phyloP scores from a whole-genome alignment of 2,888 invertebrate species.

The Cerastis rubricosa region DNA sequence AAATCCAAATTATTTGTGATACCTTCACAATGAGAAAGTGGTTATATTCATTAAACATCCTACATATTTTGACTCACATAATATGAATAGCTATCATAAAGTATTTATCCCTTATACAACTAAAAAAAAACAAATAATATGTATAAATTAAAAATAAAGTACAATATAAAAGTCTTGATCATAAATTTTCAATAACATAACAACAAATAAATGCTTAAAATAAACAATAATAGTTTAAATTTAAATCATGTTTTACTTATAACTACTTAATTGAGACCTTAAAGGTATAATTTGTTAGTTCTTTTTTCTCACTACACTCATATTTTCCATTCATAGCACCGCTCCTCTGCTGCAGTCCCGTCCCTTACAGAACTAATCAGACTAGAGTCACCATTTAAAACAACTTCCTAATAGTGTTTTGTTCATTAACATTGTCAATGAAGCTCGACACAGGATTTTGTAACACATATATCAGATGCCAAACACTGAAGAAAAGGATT shows the following conservation, averaged over 20 bases:
- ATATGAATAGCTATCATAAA: not conserved
- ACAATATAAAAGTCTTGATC: constrained; percentile 20
- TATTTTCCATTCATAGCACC: constrained; percentile 21
- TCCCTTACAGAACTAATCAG: constrained; percentile 39
- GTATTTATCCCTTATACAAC: not conserved
- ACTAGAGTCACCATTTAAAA: constrained; percentile 51
- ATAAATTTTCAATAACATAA: constrained; percentile 17
- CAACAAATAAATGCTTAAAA: constrained; percentile 13
- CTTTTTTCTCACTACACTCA: constrained; percentile 12
- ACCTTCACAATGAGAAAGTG: not conserved
- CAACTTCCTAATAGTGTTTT: constrained; percentile 29
- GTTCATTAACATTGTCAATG: constrained; percentile 18
- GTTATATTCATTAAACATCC: not conserved
- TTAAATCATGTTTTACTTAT: constrained; percentile 5
- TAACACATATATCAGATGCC: constrained; percentile 26
- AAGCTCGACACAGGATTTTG: constrained; percentile 16
- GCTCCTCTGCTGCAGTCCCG: constrained; percentile 22
- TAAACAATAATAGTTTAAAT: constrained; percentile 20
- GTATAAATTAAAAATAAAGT: constrained; percentile 10
- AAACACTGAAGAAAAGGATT: constrained; percentile 33
- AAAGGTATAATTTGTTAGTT: not conserved
- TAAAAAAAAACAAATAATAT: not conserved
- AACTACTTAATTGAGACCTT: constrained; percentile 9
- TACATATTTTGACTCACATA: not conserved
- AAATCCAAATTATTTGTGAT: not conserved